Percentiles rank a stretch among this genome's conserved stretches.
phyloP scores from a whole-genome alignment of 1,140 invertebrate genomes.

The Ctenoplectra terminalis region DNA sequence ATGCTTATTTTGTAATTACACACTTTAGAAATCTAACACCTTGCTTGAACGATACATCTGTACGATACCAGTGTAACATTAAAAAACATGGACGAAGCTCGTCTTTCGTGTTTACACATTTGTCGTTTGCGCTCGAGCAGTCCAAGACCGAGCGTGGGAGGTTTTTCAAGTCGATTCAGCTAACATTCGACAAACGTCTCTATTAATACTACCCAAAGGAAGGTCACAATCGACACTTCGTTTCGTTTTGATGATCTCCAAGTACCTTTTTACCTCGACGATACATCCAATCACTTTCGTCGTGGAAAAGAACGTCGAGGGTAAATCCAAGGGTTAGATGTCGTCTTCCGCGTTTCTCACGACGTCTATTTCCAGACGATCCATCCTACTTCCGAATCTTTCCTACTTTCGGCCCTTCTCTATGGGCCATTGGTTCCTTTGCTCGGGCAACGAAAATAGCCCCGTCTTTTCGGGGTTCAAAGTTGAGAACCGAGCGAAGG shows the following conservation, averaged over 20 bases:
- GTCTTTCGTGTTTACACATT: not conserved
- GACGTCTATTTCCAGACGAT: not conserved
- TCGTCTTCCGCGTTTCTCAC: constrained; percentile 15
- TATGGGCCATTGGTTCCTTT: no score
- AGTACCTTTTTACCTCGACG: no score
- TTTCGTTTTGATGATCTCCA: not conserved
- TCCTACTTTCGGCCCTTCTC: not conserved
- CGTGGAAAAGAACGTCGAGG: not conserved
- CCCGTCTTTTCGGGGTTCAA: not conserved
- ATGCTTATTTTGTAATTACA: not conserved
- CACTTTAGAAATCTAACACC: not conserved
- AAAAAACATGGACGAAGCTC: no score
- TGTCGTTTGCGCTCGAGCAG: not conserved
- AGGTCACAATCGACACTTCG: constrained; percentile 5
- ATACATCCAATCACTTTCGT: no score
- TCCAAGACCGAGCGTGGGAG: constrained; percentile 30
- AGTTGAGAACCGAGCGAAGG: constrained; percentile 47
- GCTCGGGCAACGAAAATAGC: not conserved
- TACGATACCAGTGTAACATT: not conserved
- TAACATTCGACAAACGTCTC: not conserved
- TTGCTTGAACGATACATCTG: not conserved
- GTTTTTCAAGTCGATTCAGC: not conserved
- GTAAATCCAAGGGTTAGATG: not conserved
- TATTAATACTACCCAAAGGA: not conserved
- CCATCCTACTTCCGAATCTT: not conserved